Conservation (phyloP, 2,797 vertebrate species). For the Brachyrhaphis roseni region DNA sequence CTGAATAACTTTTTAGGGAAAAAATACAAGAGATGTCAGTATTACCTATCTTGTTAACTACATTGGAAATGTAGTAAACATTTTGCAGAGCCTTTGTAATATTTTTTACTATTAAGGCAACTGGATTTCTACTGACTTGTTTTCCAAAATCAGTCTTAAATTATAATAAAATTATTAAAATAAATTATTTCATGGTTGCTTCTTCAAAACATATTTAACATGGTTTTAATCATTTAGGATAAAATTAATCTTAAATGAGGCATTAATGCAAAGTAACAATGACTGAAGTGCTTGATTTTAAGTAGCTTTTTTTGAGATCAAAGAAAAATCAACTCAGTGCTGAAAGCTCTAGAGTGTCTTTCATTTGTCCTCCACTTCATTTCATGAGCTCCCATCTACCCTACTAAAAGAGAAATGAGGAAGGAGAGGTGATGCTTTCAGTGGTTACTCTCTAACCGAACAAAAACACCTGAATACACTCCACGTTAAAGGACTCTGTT, state of each 20-base stretch:
- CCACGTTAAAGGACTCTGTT: constrained; percentile 3
- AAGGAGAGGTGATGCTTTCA: constrained; percentile 7
- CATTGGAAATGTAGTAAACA: background rate
- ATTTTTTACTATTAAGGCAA: background rate
- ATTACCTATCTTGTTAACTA: background rate
- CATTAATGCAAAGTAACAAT: background rate
- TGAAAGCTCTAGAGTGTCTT: constrained; percentile 28
- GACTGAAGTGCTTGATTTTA: background rate
- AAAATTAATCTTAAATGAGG: background rate
- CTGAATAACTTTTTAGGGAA: background rate
- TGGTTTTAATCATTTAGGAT: background rate
- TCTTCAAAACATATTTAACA: background rate
- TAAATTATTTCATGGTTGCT: background rate
- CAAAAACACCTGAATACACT: constrained; percentile 31
- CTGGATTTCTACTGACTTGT: background rate
- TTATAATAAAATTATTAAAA: background rate
- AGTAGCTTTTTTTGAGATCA: background rate
- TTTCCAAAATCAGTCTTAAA: background rate
- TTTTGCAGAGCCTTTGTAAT: background rate
- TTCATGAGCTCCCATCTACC: background rate
- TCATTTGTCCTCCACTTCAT: constrained; percentile 14
- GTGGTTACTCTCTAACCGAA: constrained; percentile 47
- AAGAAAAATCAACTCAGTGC: background rate
- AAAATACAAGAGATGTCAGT: background rate
- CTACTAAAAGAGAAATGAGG: constrained; percentile 5